Conservation (phyloP, 1,140 invertebrate species). For the Oncopodura yosiiana region DNA sequence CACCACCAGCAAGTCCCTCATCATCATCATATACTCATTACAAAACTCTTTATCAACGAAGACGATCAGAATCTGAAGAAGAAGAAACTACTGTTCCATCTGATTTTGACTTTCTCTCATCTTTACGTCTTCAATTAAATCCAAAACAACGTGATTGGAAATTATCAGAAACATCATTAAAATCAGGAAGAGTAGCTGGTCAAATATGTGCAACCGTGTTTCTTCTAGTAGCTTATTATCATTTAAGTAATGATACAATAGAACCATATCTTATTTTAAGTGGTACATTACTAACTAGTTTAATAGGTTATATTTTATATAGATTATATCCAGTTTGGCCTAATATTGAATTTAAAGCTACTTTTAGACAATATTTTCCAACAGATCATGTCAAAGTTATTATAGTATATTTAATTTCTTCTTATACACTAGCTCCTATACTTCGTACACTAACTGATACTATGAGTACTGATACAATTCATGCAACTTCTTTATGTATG, state of each 20-base stretch:
- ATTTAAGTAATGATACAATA: conserved; percentile 19
- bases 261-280: background rate
- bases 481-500: conserved; percentile 78
- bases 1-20: no score
- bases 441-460: conserved; percentile 91
- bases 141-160: conserved; percentile 14
- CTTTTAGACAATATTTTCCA: conserved; percentile 1
- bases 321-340: background rate
- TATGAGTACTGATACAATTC: conserved; percentile 93
- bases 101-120: conserved; percentile 16
- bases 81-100: no score
- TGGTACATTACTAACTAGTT: conserved; percentile 2
- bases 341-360: background rate
- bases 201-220: conserved; percentile 19
- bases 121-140: conserved; percentile 28
- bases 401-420: conserved; percentile 21
- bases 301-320: conserved; percentile 21
- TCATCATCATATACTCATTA: no score
- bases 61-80: no score
- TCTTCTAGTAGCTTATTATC: conserved; percentile 24
- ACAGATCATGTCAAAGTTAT: conserved; percentile 23
- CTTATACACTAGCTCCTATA: conserved; percentile 52
- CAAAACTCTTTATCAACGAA: no score
- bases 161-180: background rate
- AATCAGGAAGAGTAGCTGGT: conserved; percentile 10